These are phyloP conservation scores for Adelosebastes latens DNA, from an alignment of 2,797 vertebrate species.

Conservation along the genomic window DNA sequence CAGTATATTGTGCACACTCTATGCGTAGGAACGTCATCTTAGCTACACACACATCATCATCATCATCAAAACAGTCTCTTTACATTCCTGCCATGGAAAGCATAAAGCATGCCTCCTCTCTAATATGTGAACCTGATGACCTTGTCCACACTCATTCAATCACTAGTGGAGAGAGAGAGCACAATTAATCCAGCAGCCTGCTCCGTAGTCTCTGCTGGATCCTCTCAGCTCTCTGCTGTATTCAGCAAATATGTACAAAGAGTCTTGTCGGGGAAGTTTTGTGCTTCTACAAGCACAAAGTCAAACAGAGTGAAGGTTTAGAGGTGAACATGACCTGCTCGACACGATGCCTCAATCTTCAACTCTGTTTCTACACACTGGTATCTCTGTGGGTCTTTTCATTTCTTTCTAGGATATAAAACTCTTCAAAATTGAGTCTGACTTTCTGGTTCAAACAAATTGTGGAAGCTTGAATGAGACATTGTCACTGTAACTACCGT, in stretches of 20 bases:
- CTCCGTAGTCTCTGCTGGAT: constrained; percentile 39
- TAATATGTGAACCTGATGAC: constrained; percentile 64
- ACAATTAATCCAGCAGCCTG: constrained; percentile 63
- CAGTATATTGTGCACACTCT: constrained; percentile 19
- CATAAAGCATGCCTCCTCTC: constrained; percentile 52
- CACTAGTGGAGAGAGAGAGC: constrained; percentile 44
- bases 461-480: background rate
- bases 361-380: background rate
- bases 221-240: constrained; percentile 55
- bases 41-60: background rate
- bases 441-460: background rate
- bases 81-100: constrained; percentile 39
- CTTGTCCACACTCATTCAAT: constrained; percentile 71
- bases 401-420: background rate
- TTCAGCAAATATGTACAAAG: constrained; percentile 72
- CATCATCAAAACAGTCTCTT: constrained; percentile 17
- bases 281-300: constrained; percentile 60
- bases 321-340: constrained; percentile 43
- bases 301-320: constrained; percentile 34
- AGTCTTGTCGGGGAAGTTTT: constrained; percentile 47
- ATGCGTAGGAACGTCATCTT: constrained; percentile 11
- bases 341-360: constrained; percentile 14
- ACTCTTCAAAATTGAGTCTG: background rate
- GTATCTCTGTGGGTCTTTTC: background rate
- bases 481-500: background rate